Conservation (phyloP, 1,140 invertebrate genomes). For the Bombus difficillimus region DNA sequence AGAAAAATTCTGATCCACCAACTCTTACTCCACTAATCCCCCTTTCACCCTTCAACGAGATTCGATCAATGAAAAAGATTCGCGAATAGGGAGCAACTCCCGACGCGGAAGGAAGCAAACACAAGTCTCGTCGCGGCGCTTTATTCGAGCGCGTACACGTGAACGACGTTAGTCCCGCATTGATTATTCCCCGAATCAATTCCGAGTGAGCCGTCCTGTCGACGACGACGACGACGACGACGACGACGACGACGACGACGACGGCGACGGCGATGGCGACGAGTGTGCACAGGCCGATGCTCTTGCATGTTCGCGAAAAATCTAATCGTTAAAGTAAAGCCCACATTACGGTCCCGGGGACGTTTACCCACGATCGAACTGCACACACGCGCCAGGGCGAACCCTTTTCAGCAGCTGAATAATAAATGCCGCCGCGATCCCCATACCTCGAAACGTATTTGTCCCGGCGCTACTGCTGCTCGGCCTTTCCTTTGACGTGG, state of each 20-base stretch:
- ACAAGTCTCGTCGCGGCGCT: slow-evolving; percentile 8
- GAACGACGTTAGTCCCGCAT: slow-evolving; percentile 52
- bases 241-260: background rate
- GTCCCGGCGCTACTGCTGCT: slow-evolving; percentile 48
- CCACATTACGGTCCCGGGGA: slow-evolving; percentile 57
- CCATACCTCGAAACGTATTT: slow-evolving; percentile 67
- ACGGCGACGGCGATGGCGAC: background rate
- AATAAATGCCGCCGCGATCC: slow-evolving; percentile 65
- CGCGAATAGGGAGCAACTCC: background rate
- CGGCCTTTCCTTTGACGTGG: slow-evolving; percentile 58
- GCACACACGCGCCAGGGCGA: slow-evolving; percentile 52
- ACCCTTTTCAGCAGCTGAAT: slow-evolving; percentile 64
- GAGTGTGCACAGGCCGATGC: slow-evolving; percentile 25
- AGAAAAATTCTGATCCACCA: background rate
- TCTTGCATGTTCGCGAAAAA: slow-evolving; percentile 57
- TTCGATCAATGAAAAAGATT: background rate
- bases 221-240: background rate
- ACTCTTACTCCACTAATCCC: background rate
- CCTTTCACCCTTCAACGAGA: too few relatives aligned
- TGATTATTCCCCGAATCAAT: slow-evolving; percentile 57
- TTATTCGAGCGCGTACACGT: slow-evolving; percentile 27
- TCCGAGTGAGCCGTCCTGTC: slow-evolving; percentile 49
- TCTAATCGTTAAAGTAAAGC: slow-evolving; percentile 69
- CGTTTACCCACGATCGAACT: slow-evolving; percentile 67
- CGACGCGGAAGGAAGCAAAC: slow-evolving; percentile 12